Base-by-base conservation (phyloP, 2,888 invertebrate genomes). In the Perizoma flavofasciatum region DNA sequence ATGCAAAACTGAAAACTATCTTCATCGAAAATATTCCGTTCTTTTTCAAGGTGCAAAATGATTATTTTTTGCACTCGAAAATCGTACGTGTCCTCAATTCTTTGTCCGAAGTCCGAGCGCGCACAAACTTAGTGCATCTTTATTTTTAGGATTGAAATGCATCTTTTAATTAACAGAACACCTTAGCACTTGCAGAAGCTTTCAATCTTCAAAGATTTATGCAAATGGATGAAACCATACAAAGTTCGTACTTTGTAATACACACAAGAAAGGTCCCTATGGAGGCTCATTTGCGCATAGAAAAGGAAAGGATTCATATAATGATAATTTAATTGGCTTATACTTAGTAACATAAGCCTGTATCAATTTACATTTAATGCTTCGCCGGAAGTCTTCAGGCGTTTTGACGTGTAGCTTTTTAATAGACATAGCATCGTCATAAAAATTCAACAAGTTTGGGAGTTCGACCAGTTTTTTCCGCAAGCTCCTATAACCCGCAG, bases 311-410 rank as follows among this genome's bases (percentile, higher is more conserved):
- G 58, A 64, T 59, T 67, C 55, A 35, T 59, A 49, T 59, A 49
- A 59, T 61, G 44, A 44, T 39, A 49, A 53, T 61, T 59, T 57
- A 64, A 64, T 61, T 50, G 57, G 59, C 59, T 66, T 62, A 61
- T 40, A 51, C 43, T 22, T 39, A 5, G 40, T 8, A 59, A 51
- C 55, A 39, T 55, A 55, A 39, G 37, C 6, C 33, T 47, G 39
- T 58, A 62, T 62, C 53, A 49, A 51, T 63, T 63, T 60, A 53
- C 61, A 59, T 59, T 60, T 45, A 57, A 61, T 58, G 33, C 39
- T 40, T 51, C 45, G 47, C 47, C 46, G 58, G 54, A 58, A 58
- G 51, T 47, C 47, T 37, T 6, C 1, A 37, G 37, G 37, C 37
- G 37, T 37, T 37, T 37, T 37, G 6, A 7, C 37, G 37, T 4